Evolutionary conservation across 2,113 vertebrate genomes (phyloP).

Genomic region (Emydocephalus ijimae): DNA sequence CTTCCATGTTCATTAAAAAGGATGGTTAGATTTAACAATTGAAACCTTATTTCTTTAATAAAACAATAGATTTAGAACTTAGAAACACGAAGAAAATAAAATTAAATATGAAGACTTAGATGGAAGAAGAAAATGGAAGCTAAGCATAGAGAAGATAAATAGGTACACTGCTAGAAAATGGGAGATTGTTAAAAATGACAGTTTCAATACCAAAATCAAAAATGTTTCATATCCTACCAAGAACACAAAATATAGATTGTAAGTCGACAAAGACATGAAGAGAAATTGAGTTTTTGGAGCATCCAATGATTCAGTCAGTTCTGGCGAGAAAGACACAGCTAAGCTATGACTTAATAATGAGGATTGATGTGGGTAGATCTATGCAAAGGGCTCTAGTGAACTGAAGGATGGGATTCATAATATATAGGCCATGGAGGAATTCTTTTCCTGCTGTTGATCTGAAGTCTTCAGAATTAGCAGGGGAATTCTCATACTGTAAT

Average conservation of each 20-base stretch:
- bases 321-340: neutral
- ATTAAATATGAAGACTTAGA: neutral
- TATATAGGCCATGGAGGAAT: neutral
- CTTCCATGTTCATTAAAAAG: neutral
- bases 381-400: neutral
- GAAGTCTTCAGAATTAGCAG: neutral
- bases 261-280: neutral
- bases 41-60: neutral
- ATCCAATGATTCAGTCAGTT: neutral
- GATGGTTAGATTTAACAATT: neutral
- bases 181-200: neutral
- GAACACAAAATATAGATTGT: neutral
- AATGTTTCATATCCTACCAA: neutral
- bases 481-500: neutral
- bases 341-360: neutral
- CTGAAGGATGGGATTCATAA: neutral
- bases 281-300: neutral
- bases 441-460: neutral
- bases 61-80: neutral
- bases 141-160: neutral
- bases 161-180: neutral
- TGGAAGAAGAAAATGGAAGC: neutral
- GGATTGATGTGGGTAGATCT: neutral
- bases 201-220: neutral
- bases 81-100: rapidly evolving